Percentiles rank a stretch among this genome's conserved stretches.
phyloP scores from a whole-genome alignment of 1,140 invertebrate species.

The Drosophila pachea region DNA sequence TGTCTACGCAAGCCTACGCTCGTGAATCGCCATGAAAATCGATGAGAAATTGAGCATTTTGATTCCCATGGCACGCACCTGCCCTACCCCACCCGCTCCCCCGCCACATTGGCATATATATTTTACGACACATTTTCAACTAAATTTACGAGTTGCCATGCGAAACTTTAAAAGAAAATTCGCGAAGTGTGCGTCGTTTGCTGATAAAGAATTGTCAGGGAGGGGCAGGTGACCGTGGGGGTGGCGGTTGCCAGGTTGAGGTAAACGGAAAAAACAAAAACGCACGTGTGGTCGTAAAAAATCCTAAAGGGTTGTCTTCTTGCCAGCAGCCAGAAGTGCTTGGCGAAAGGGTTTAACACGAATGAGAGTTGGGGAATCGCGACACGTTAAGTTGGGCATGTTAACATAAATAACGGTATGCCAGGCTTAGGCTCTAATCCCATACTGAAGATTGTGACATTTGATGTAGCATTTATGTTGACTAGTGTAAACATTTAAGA shows the following conservation, averaged over 20 bases:
- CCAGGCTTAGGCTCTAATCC: slow-evolving; percentile 17
- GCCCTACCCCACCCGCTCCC: not conserved
- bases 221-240: not conserved
- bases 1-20: not conserved
- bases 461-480: slow-evolving; percentile 3
- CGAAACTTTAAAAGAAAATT: slow-evolving; percentile 61
- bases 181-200: slow-evolving; percentile 16
- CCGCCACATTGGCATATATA: slow-evolving; percentile 14
- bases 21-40: slow-evolving; percentile 40
- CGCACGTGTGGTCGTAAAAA: slow-evolving; percentile 55
- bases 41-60: slow-evolving; percentile 43
- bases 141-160: slow-evolving; percentile 54
- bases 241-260: not conserved
- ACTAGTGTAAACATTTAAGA: not conserved
- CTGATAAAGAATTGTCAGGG: slow-evolving; percentile 1
- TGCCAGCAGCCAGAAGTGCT: not conserved
- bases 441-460: not conserved
- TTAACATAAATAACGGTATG: slow-evolving; percentile 6
- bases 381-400: slow-evolving; percentile 12
- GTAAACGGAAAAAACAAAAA: slow-evolving; percentile 24
- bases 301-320: slow-evolving; percentile 35
- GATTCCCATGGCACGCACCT: slow-evolving; percentile 29
- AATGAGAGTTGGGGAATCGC: not conserved
- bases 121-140: slow-evolving; percentile 56
- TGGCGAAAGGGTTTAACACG: not conserved